phyloP scores from a whole-genome alignment of 2,888 invertebrate genomes.

The Conus canariensis region DNA sequence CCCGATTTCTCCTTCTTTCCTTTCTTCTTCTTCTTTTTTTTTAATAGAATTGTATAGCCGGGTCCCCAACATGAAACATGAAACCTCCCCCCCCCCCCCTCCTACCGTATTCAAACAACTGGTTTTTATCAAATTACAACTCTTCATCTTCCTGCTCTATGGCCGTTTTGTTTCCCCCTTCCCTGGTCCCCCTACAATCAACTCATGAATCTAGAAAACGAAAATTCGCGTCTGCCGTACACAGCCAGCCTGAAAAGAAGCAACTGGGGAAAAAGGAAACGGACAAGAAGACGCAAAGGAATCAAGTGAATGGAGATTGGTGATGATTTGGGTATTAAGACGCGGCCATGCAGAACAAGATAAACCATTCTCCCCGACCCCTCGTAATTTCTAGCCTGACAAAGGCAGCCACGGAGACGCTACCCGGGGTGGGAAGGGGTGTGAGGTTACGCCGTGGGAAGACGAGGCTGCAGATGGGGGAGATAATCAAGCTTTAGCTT shows the following conservation, averaged over 20 bases:
- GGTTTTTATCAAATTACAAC: conserved; percentile 15
- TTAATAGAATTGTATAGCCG: background rate
- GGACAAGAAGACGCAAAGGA: background rate
- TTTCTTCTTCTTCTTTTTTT: too few species aligned
- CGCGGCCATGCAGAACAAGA: conserved; percentile 23
- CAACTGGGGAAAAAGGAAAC: background rate
- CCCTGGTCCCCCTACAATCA: background rate
- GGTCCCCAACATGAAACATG: background rate
- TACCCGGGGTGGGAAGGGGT: conserved; percentile 26
- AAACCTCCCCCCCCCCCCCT: background rate
- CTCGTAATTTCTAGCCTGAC: conserved; percentile 21
- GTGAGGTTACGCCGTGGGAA: conserved; percentile 33
- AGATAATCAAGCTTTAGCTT: conserved; percentile 22
- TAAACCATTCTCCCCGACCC: background rate
- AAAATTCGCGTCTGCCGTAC: background rate
- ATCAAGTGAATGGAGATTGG: conserved; percentile 28
- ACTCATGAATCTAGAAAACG: background rate
- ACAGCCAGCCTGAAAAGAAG: background rate
- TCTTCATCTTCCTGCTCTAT: background rate
- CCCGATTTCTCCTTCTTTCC: too few species aligned
- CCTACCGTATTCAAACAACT: background rate
- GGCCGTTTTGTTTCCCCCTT: background rate
- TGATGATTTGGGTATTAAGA: conserved; percentile 32
- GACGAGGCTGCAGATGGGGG: background rate
- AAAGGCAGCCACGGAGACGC: conserved; percentile 3